Conservation (phyloP, 2,797 vertebrate genomes). For the Acanthurus lineatus region DNA sequence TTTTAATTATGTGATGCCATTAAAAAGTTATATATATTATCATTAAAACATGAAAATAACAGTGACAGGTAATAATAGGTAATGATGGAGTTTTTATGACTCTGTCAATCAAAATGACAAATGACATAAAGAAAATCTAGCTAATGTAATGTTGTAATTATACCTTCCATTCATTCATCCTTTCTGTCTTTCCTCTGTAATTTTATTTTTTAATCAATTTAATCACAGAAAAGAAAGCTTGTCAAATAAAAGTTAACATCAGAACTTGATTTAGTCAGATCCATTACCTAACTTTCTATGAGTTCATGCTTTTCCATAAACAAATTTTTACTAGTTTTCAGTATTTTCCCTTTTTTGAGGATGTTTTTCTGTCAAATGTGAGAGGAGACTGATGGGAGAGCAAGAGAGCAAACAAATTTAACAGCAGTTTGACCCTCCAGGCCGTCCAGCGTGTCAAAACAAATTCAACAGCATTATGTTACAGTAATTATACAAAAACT, state of each 20-base stretch:
- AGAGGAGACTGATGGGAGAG: not conserved
- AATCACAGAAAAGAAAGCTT: not conserved
- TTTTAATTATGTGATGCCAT: no score
- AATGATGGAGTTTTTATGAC: no score
- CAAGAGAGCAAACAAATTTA: not conserved
- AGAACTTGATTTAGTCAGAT: not conserved
- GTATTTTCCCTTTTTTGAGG: not conserved
- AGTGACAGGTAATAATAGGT: no score
- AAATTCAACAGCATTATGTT: conserved; percentile 5
- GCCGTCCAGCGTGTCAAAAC: conserved; percentile 20
- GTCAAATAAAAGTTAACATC: not conserved
- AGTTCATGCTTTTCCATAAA: not conserved
- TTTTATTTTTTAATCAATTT: not conserved
- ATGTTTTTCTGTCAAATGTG: not conserved
- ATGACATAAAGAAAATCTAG: no score
- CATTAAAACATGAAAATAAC: no score
- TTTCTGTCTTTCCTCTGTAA: not conserved
- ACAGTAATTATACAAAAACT: conserved; percentile 7
- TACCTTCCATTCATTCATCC: not conserved
- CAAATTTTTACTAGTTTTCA: not conserved
- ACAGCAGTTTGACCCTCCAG: not conserved
- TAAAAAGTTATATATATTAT: no score
- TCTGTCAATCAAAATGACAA: no score
- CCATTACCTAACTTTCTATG: not conserved
- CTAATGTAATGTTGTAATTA: no score